These are phyloP conservation scores for Leistus spinibarbis DNA, from an alignment of 2,888 invertebrate genomes.

Conservation along the genomic window DNA sequence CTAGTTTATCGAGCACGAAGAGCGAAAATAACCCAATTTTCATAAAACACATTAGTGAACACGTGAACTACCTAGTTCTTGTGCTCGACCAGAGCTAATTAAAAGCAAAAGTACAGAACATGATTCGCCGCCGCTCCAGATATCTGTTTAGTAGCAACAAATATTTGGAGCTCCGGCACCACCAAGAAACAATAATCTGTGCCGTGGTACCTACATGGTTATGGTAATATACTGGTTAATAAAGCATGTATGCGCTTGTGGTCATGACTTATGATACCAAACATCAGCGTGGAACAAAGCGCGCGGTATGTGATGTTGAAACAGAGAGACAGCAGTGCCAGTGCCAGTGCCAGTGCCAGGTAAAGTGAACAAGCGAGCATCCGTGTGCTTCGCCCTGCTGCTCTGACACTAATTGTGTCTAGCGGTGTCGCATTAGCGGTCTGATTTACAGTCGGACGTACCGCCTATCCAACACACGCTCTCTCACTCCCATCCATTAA, in stretches of 20 bases:
- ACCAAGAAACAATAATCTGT: neutral
- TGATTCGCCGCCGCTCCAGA: too few species aligned
- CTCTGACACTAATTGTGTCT: constrained; percentile 4
- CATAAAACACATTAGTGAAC: too few species aligned
- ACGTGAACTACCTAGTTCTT: too few species aligned
- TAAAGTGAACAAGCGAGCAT: neutral
- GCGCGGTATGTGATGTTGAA: neutral
- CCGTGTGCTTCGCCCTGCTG: neutral
- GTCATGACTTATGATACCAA: neutral
- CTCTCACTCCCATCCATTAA: neutral
- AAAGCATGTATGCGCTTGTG: neutral
- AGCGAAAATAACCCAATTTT: too few species aligned
- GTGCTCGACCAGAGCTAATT: too few species aligned
- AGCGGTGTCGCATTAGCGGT: constrained; percentile 27
- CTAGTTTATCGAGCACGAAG: too few species aligned
- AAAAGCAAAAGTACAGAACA: too few species aligned
- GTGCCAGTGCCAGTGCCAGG: neutral
- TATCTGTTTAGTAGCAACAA: too few species aligned
- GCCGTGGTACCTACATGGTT: too few species aligned
- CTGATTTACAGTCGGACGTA: constrained; percentile 24
- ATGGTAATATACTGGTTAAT: neutral
- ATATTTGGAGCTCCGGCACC: too few species aligned
- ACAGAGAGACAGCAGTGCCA: neutral
- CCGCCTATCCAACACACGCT: neutral
- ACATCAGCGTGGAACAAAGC: neutral